Base-by-base conservation (phyloP, 2,797 vertebrate genomes). In the Acanthurus leucopareius region DNA sequence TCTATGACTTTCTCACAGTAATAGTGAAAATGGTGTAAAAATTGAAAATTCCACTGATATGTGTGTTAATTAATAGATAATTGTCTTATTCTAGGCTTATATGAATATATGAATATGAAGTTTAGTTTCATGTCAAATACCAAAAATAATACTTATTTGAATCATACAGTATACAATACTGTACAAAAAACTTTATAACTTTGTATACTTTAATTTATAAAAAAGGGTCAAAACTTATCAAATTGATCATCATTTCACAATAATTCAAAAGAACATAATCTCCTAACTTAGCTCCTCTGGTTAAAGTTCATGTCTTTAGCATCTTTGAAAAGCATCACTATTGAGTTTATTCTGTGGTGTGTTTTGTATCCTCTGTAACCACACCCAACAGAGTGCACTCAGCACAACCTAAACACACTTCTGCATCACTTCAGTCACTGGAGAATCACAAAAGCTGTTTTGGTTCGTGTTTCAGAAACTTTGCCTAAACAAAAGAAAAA, bases 351-450 rank as follows among this genome's bases (percentile, higher is more conserved):
- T 44, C 3, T 52, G 14, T 54, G 49, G 10, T 10, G 11, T 5
- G 32, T 13, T 47, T 3, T 54, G n/a, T 57, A n/a, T 22, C 14
- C 57, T 11, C 14, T 51, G 5, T 32, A 32, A 32, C 28, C 28
- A 32, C 53, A 61, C 54, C 47, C 57, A 47, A 32, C 17, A 76
- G 58, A 17, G 42, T 53, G 45, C 54, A 44, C 28, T 28, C 28
- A 4, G 14, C 38, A 38, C 45, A 32, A 5, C 19, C 20, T 42
- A 54, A 72, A 64, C 73, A 40, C 16, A 49, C 48, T 44, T 53
- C 3, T 51, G 42, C 62, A 48, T 66, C 32, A 35, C 54, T 61
- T 51, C 3, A 22, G 22, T 44, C 17, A 44, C 7, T 40, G 40
- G 40, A 40, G 40, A 4, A 40, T 8, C 7, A 40, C 40, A 40